Percentiles rank a stretch among this genome's conserved stretches.
phyloP scores from a whole-genome alignment of 2,113 vertebrate genomes.

The Carlito syrichta region DNA sequence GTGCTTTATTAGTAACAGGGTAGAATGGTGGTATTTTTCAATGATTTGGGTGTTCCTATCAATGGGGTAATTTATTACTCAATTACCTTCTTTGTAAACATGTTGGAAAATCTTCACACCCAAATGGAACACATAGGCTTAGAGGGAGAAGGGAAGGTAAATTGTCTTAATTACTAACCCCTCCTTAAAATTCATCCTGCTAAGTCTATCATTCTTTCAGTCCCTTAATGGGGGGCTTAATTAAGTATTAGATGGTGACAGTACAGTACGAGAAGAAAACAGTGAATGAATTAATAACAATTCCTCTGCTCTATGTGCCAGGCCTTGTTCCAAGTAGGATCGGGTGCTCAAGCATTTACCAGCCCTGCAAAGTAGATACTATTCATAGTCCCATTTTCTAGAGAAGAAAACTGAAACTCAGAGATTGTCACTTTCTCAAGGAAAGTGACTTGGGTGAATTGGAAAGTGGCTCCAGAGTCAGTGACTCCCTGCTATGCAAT shows the following conservation, averaged over 20 bases:
- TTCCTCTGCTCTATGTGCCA: neutral
- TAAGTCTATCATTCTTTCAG: neutral
- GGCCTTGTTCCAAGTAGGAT: neutral
- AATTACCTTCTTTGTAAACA: constrained; percentile 68
- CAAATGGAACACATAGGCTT: constrained; percentile 55
- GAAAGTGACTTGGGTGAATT: neutral
- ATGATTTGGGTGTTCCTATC: constrained; percentile 55
- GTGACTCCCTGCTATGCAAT: rapidly evolving
- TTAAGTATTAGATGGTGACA: neutral
- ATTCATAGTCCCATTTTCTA: neutral
- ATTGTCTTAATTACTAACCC: constrained; percentile 65
- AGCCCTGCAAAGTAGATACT: neutral
- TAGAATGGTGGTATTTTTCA: constrained; percentile 27
- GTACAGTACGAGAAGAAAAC: neutral
- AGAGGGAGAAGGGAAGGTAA: constrained; percentile 53
- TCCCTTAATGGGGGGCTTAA: neutral
- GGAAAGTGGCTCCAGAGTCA: neutral
- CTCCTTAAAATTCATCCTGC: constrained; percentile 62
- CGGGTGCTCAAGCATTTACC: too few relatives aligned
- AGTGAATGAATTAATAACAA: neutral
- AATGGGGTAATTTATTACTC: constrained; percentile 60
- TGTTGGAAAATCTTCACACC: constrained; percentile 24
- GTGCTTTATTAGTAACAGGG: neutral
- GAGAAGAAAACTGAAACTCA: neutral
- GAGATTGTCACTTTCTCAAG: neutral